Conservation (phyloP, 2,888 invertebrate genomes). For the Stenchaetothrips biformis region DNA sequence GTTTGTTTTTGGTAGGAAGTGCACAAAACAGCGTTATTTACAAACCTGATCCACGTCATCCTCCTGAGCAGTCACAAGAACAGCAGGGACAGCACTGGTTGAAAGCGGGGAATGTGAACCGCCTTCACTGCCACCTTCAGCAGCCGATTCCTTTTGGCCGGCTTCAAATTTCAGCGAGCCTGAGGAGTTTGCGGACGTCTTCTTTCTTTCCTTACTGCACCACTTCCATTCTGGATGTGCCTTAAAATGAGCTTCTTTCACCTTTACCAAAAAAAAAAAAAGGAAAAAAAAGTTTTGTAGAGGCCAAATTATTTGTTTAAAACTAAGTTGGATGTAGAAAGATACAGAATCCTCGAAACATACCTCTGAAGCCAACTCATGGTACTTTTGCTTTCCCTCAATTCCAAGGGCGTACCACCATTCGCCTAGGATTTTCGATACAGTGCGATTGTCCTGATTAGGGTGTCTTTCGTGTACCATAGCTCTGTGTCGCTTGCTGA, state of each 20-base stretch:
- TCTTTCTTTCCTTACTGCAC: conserved; percentile 94
- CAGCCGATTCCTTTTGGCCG: background rate
- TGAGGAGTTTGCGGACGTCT: conserved; percentile 71
- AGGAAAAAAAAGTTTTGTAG: conserved; percentile 25
- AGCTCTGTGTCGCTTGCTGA: conserved; percentile 94
- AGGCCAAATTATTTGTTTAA: too few relatives aligned
- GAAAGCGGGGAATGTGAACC: conserved; percentile 33
- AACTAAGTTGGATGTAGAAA: background rate
- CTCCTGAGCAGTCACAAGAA: conserved; percentile 40
- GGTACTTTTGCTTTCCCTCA: conserved; percentile 93
- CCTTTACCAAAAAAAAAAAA: too few relatives aligned
- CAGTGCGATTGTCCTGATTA: conserved; percentile 97
- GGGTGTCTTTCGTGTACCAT: conserved; percentile 94
- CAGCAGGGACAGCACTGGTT: conserved; percentile 29
- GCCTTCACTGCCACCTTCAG: conserved; percentile 41
- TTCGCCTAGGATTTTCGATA: conserved; percentile 96
- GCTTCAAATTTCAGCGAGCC: conserved; percentile 44
- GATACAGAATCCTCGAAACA: background rate
- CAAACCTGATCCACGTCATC: conserved; percentile 34
- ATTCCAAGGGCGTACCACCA: conserved; percentile 98
- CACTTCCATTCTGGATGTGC: conserved; percentile 98
- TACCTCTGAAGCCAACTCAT: conserved; percentile 88
- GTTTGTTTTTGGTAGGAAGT: conserved; percentile 24
- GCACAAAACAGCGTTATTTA: background rate
- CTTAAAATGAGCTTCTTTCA: conserved; percentile 91